Evolutionary conservation across 2,113 vertebrate species (phyloP).

Genomic region (Oncorhynchus masou): DNA sequence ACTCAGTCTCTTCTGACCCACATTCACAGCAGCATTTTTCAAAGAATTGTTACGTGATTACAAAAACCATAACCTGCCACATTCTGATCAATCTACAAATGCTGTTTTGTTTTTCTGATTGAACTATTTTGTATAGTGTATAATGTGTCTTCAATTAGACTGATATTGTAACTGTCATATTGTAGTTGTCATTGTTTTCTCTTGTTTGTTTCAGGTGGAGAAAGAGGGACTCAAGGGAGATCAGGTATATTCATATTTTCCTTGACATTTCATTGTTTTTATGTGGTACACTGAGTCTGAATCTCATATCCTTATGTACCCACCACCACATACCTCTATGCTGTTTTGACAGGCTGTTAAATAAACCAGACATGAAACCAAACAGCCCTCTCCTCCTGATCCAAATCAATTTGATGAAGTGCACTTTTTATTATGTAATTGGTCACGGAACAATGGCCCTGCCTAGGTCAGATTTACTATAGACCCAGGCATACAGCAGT

Average conservation of each 20-base stretch:
- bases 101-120: background rate
- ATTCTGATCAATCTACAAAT: background rate
- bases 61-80: no score
- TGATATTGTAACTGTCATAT: background rate
- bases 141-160: background rate
- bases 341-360: background rate
- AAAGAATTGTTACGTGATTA: no score
- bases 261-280: no score
- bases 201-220: slow-evolving; percentile 49
- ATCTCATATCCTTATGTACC: no score
- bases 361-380: background rate
- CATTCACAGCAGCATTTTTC: no score
- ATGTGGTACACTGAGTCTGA: no score
- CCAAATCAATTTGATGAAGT: background rate
- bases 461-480: no score
- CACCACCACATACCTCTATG: background rate
- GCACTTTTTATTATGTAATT: background rate
- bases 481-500: no score
- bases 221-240: slow-evolving; percentile 64
- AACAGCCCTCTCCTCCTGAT: background rate
- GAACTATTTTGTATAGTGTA: background rate
- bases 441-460: background rate
- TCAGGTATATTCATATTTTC: slow-evolving; percentile 52
- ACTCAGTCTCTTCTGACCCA: no score
- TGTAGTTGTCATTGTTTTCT: slow-evolving; percentile 6